These are phyloP conservation scores for Gnathonemus echidnorhynchus DNA, from an alignment of 2,113 vertebrate genomes.

Conservation along the genomic window DNA sequence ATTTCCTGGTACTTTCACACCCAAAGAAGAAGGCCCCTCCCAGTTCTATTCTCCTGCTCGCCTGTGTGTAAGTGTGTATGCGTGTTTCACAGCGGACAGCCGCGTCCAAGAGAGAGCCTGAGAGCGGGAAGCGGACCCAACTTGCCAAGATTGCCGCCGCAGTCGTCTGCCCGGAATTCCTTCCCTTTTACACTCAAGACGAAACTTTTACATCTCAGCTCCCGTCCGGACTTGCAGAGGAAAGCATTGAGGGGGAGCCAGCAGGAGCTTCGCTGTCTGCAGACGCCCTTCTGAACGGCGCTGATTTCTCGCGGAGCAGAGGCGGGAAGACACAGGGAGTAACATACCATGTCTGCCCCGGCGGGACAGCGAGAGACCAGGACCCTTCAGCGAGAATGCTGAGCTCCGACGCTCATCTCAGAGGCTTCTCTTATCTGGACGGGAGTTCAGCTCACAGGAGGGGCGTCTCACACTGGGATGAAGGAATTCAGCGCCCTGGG, in stretches of 20 bases:
- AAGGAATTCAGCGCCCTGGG: background rate
- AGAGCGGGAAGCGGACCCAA: background rate
- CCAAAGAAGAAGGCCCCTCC: background rate
- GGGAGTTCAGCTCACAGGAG: background rate
- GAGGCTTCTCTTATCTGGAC: constrained; percentile 14
- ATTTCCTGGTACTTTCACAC: background rate
- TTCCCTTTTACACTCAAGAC: background rate
- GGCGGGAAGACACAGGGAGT: background rate
- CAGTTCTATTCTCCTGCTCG: background rate
- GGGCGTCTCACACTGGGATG: constrained; percentile 13
- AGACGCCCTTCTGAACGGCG: background rate
- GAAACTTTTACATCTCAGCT: background rate
- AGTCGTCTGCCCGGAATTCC: background rate
- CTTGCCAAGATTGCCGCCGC: background rate
- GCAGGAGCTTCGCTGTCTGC: background rate
- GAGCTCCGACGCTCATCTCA: background rate
- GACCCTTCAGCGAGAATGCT: background rate
- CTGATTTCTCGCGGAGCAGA: background rate
- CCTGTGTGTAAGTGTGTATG: background rate
- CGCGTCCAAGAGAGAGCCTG: background rate
- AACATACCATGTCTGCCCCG: background rate
- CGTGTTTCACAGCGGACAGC: background rate
- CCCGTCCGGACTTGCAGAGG: background rate
- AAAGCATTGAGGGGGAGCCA: background rate
- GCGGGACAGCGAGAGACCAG: background rate